Evolutionary conservation across 1,140 invertebrate genomes (phyloP).

Genomic region (Rhopalosiphum padi): DNA sequence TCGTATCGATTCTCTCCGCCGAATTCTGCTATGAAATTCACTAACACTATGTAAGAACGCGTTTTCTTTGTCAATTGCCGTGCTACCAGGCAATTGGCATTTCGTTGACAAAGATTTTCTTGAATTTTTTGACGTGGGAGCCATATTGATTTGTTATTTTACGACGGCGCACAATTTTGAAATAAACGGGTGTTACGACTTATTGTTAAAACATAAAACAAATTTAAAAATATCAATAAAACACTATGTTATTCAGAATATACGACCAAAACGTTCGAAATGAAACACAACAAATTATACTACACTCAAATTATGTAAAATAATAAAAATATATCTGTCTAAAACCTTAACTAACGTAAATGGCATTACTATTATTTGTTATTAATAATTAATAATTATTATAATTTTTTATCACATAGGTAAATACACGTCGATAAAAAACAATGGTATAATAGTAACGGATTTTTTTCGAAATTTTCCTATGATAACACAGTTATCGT

Average conservation of each 20-base stretch:
- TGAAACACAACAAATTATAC: not conserved
- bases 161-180: not conserved
- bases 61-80: slow-evolving; percentile 63
- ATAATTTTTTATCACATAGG: not conserved
- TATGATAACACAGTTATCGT: not conserved
- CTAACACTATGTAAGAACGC: slow-evolving; percentile 64
- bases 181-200: not conserved
- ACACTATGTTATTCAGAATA: not conserved
- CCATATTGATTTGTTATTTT: not conserved
- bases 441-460: not conserved
- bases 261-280: not conserved
- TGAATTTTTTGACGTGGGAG: slow-evolving; percentile 5
- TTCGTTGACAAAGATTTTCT: slow-evolving; percentile 41
- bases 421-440: not conserved
- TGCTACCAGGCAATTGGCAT: slow-evolving; percentile 41
- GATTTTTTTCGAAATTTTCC: not conserved
- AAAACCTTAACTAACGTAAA: not conserved
- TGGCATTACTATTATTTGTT: not conserved
- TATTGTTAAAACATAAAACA: not conserved
- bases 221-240: not conserved
- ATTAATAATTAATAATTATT: not conserved
- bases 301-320: not conserved
- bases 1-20: slow-evolving; percentile 64
- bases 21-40: slow-evolving; percentile 64
- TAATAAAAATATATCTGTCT: not conserved